Percentiles rank a stretch among this genome's conserved stretches.
Conservation (phyloP, 2,797 vertebrate genomes). For the Urocyon cinereoargenteus region DNA sequence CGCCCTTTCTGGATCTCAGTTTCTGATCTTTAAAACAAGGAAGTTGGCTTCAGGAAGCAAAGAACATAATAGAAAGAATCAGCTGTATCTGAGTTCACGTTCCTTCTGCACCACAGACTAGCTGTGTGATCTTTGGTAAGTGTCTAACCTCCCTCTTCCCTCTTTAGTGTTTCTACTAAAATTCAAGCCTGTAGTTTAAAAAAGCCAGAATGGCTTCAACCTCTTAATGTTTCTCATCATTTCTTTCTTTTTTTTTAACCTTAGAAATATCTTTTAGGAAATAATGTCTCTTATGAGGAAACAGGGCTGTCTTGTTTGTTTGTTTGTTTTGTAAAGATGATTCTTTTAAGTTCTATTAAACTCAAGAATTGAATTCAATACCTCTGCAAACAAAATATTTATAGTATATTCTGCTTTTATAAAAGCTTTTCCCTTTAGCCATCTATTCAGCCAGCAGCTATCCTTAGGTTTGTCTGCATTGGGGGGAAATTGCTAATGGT, state of each 20-base stretch:
- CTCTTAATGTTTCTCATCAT: conserved; percentile 25
- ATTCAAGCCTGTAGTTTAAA: not conserved
- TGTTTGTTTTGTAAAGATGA: not conserved
- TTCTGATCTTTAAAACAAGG: conserved; percentile 55
- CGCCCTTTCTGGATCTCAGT: not conserved
- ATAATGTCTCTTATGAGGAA: conserved; percentile 6
- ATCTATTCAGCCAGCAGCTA: not conserved
- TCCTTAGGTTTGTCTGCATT: not conserved
- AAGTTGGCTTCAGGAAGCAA: not conserved
- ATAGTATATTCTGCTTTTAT: conserved; percentile 7
- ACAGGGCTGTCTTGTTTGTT: not conserved
- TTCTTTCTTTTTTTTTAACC: not conserved
- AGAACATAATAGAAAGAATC: not conserved
- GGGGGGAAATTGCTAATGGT: not conserved
- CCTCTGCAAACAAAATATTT: conserved; percentile 28
- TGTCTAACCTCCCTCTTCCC: conserved; percentile 77
- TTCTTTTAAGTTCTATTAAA: conserved; percentile 64
- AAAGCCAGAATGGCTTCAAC: not conserved
- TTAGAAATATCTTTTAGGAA: conserved; percentile 50
- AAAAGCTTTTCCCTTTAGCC: conserved; percentile 17
- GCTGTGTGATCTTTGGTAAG: not conserved
- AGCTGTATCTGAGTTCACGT: not conserved
- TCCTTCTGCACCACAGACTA: not conserved
- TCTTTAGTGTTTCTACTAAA: conserved; percentile 44
- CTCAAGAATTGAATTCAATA: conserved; percentile 40